phyloP scores from a whole-genome alignment of 2,113 vertebrate species.

The Lates calcarifer region DNA sequence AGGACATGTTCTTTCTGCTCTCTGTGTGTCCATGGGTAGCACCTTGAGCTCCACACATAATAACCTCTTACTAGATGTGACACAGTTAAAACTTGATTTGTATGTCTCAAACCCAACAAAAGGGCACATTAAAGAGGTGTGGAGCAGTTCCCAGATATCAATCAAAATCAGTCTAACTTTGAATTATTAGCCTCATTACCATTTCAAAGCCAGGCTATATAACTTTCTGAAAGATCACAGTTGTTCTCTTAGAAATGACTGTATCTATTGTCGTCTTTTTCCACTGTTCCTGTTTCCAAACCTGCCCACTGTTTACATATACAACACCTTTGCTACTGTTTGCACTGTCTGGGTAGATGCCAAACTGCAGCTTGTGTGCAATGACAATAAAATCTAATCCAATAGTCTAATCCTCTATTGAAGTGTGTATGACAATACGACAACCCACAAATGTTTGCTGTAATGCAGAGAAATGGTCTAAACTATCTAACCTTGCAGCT shows the following conservation, averaged over 20 bases:
- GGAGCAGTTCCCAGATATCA: not conserved
- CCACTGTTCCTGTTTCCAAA: no score
- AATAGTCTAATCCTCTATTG: conserved; percentile 11
- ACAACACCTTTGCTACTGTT: not conserved
- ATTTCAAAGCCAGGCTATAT: not conserved
- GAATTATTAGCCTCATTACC: not conserved
- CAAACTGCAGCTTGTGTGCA: not conserved
- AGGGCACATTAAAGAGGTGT: not conserved
- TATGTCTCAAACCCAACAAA: conserved; percentile 6
- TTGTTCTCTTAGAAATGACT: not conserved
- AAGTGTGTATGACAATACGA: not conserved
- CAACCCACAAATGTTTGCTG: not conserved
- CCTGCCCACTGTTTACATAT: not conserved
- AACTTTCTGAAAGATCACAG: not conserved
- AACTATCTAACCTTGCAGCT: not conserved
- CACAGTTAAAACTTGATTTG: conserved; percentile 30
- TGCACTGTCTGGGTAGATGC: not conserved
- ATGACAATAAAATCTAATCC: conserved; percentile 1
- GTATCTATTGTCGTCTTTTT: not conserved
- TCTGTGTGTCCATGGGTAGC: conserved; percentile 32
- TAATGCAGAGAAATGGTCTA: not conserved
- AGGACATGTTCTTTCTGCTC: conserved; percentile 51
- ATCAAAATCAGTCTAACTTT: conserved; percentile 2
- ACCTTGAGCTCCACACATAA: conserved; percentile 23
- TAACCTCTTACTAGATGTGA: conserved; percentile 29